Percentiles rank a stretch among this genome's conserved stretches.
Evolutionary conservation across 2,797 vertebrate genomes (phyloP).

Genomic region (Rhinella marina): DNA sequence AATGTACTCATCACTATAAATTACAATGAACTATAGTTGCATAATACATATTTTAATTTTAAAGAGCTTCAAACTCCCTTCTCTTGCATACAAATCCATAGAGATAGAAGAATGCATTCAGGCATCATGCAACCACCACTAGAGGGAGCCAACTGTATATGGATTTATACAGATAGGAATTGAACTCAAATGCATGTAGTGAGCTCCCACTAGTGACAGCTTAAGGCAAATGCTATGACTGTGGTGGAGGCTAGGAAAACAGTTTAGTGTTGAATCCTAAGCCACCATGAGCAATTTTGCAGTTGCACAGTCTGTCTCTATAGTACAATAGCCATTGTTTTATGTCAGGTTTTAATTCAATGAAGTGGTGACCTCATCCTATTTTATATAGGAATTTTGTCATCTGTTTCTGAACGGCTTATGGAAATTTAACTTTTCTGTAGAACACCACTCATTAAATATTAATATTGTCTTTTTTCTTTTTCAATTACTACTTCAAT

Average conservation of each 20-base stretch:
- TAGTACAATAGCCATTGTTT: background rate
- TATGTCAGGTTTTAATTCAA: background rate
- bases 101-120: no score
- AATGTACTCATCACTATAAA: no score
- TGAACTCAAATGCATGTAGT: no score
- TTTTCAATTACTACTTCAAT: slow-evolving; percentile 18
- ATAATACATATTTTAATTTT: no score
- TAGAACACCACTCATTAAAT: background rate
- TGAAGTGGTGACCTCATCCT: background rate
- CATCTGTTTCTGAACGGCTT: background rate
- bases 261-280: background rate
- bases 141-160: no score
- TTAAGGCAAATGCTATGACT: background rate
- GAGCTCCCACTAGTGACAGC: no score
- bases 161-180: no score
- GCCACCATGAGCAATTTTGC: background rate
- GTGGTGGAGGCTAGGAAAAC: no score
- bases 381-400: background rate
- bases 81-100: no score
- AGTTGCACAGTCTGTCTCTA: background rate
- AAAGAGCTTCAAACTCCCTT: no score
- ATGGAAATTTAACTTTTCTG: background rate
- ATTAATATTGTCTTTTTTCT: background rate
- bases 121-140: no score
- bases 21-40: no score